These are phyloP conservation scores for Hanleya hanleyi DNA, from an alignment of 2,888 invertebrate genomes.

Conservation along the genomic window DNA sequence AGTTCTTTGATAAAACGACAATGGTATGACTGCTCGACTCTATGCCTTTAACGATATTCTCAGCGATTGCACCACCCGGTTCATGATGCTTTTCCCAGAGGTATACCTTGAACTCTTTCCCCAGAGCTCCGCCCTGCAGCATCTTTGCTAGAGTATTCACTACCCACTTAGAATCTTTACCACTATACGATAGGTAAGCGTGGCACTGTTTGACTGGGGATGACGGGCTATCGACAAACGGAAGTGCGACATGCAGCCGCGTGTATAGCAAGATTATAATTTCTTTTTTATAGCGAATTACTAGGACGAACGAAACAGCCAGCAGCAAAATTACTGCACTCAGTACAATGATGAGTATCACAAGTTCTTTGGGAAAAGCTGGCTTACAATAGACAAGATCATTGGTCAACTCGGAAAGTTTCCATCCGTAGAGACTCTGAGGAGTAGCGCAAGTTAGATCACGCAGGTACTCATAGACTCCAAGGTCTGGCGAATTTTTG, in stretches of 20 bases:
- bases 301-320: constrained; percentile 31
- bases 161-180: background rate
- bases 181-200: background rate
- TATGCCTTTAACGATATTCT: background rate
- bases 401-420: no score
- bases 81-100: background rate
- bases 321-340: constrained; percentile 31
- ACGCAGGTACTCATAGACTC: constrained; percentile 33
- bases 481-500: constrained; percentile 20
- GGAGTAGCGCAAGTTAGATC: constrained; percentile 40
- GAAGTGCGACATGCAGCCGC: constrained; percentile 39
- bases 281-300: constrained; percentile 45
- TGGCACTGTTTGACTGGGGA: background rate
- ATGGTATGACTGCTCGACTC: background rate
- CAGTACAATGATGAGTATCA: constrained; percentile 36
- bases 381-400: constrained; percentile 15
- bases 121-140: background rate
- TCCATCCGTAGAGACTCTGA: constrained; percentile 20
- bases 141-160: background rate
- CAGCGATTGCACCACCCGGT: background rate
- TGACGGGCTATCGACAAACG: constrained; percentile 26
- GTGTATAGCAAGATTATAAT: constrained; percentile 49
- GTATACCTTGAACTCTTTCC: background rate
- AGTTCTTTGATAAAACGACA: background rate
- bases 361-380: no score